phyloP scores from a whole-genome alignment of 2,888 invertebrate species.

The Megastigmus dorsalis region DNA sequence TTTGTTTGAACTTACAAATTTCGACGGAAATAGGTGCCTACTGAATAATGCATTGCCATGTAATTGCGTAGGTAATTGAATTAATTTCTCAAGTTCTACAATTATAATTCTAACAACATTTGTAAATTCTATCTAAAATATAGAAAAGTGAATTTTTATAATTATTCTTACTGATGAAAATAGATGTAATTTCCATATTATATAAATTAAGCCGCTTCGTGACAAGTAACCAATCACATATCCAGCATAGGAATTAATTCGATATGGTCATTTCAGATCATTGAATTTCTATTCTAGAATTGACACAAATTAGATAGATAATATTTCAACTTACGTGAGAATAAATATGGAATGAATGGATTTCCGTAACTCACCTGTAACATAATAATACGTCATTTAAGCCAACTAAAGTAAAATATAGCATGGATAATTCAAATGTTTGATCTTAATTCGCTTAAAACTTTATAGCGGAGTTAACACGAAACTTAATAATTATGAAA shows the following conservation, averaged over 20 bases:
- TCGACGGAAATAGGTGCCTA: too few relatives aligned
- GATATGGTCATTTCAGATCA: too few relatives aligned
- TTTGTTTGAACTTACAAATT: background rate
- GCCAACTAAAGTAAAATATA: too few relatives aligned
- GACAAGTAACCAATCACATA: background rate
- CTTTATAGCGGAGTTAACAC: too few relatives aligned
- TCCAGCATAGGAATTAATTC: background rate
- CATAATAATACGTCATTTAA: background rate
- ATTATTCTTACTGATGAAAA: background rate
- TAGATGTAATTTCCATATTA: too few relatives aligned
- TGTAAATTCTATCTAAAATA: background rate
- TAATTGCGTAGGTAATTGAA: background rate
- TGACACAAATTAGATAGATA: background rate
- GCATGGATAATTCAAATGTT: background rate
- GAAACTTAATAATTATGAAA: too few relatives aligned
- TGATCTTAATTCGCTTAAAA: too few relatives aligned
- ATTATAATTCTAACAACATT: too few relatives aligned
- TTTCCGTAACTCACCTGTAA: constrained; percentile 6
- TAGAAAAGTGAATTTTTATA: background rate
- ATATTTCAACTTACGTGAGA: background rate
- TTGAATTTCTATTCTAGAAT: background rate
- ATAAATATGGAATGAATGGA: background rate
- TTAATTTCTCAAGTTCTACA: too few relatives aligned
- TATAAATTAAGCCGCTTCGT: too few relatives aligned
- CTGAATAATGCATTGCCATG: too few relatives aligned